Percentiles rank a stretch among this genome's conserved stretches.
Conservation (phyloP, 1,140 invertebrate species). For the Phocides pigmalion region DNA sequence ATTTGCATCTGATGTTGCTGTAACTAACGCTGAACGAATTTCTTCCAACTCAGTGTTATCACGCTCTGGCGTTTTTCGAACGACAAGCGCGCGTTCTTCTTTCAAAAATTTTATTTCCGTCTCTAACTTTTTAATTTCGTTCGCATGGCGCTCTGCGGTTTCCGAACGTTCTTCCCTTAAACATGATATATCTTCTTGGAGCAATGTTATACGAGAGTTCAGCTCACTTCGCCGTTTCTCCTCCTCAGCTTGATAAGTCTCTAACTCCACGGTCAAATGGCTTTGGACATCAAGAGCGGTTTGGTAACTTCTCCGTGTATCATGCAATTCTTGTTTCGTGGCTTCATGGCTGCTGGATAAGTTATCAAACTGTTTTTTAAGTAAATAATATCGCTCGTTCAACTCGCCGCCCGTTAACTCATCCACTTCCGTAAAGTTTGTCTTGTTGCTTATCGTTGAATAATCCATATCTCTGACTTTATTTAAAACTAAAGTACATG, state of each 20-base stretch:
- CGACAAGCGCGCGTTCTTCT: conserved; percentile 54
- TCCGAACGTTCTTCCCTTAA: conserved; percentile 61
- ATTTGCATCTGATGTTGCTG: conserved; percentile 52
- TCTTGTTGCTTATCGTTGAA: conserved; percentile 75
- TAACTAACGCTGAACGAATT: conserved; percentile 47
- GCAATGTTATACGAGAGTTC: conserved; percentile 40
- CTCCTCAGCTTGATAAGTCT: conserved; percentile 69
- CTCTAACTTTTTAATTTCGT: conserved; percentile 62
- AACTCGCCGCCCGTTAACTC: conserved; percentile 69
- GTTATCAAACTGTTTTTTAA: conserved; percentile 74
- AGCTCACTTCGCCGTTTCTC: conserved; percentile 58
- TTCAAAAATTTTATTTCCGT: conserved; percentile 62
- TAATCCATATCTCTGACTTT: conserved; percentile 61
- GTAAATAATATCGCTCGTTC: conserved; percentile 67
- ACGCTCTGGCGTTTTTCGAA: conserved; percentile 54
- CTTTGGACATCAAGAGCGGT: conserved; percentile 77
- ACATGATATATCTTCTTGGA: conserved; percentile 59
- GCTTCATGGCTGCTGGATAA: conserved; percentile 65
- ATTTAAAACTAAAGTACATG: background rate
- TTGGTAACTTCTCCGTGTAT: conserved; percentile 69
- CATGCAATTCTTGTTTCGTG: conserved; percentile 77
- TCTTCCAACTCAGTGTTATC: conserved; percentile 70
- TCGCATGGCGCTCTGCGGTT: conserved; percentile 49
- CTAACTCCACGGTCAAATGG: conserved; percentile 72
- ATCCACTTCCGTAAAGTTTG: conserved; percentile 61